Conservation (phyloP, 37 sponge, comb jelly and placozoan species). For the Chondrosia reniformis region DNA sequence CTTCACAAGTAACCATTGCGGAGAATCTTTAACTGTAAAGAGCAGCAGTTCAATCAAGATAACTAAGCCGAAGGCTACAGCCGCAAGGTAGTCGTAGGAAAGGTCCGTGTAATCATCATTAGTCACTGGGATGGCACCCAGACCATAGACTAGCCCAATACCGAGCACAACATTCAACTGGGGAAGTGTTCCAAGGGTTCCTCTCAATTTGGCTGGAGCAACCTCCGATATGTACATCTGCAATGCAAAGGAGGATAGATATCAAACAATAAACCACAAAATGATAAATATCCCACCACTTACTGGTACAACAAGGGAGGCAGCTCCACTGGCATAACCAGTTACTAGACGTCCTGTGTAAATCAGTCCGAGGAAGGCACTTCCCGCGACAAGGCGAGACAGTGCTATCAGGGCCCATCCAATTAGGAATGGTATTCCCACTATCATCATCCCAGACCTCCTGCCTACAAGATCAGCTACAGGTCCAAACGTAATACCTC, state of each 20-base stretch:
- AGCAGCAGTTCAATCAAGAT: constrained; percentile 44
- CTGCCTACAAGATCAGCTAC: constrained; percentile 1
- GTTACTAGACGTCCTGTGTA: constrained; percentile 30
- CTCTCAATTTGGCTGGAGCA: constrained; percentile 46
- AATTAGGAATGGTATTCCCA: not conserved
- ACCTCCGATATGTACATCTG: constrained; percentile 84
- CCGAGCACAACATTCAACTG: constrained; percentile 79
- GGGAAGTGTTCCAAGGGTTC: constrained; percentile 64
- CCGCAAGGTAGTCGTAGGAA: constrained; percentile 39
- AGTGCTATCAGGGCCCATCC: constrained; percentile 11
- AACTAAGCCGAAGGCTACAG: constrained; percentile 39
- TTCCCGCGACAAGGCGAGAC: not conserved
- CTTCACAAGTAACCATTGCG: constrained; percentile 56
- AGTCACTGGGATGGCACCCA: constrained; percentile 25
- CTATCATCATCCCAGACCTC: constrained; percentile 9
- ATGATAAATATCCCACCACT: too few species aligned
- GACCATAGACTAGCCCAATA: constrained; percentile 42
- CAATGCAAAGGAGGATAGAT: not conserved
- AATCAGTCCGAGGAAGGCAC: not conserved
- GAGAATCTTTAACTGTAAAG: constrained; percentile 68
- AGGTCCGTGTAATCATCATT: constrained; percentile 1
- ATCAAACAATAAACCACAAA: too few species aligned
- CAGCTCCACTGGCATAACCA: constrained; percentile 31
- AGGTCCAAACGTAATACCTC: constrained; percentile 12
- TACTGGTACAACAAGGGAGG: constrained; percentile 46